Evolutionary conservation across 2,888 invertebrate genomes (phyloP), one percentile per base, ranked within the genome.

Genomic region (Orthosia cruda): DNA sequence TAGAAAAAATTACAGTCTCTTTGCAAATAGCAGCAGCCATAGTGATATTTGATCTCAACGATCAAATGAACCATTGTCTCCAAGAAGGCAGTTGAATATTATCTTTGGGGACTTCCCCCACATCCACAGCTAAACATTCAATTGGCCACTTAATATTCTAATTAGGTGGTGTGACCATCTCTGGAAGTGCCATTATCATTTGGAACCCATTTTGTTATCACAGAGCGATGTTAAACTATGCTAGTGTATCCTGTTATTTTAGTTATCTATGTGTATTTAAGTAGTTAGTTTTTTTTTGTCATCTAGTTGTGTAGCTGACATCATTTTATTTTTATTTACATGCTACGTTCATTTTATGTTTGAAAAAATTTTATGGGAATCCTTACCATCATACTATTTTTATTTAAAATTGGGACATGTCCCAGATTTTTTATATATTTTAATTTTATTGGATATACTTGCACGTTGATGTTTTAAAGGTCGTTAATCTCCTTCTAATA

Each of bases 211-310:
- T 77, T 69, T 78, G 78, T 85, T 83, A 83, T 86, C 83, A 63
- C 15, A 26, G 20, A 66, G 58, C 59, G 62, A 74, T 83, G 65
- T 87, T 84, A 84, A 87, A 87, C 76, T 88, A 77, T 87, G 88
- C 85, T 87, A 79, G 74, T 81, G 70, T 88, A 87, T 87, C 85
- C 87, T 84, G 88, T 87, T 63, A 52, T 70, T 78, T 71, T 59
- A 75, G 58, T 71, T 77, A 67, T 80, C 65, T 76, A 47, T 47
- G 49, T 80, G 58, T 82, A 74, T 72, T 74, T 80, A 45, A 63
- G 74, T 86, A 83, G 75, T 49, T 78, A 70, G 65, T n/a, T 55
- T 71, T 75, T 65, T 76, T 70, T 78, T 69, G 62, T 32, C 82
- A 70, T 79, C 45, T 85, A 75, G n/a, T 67, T 64, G 59, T 74